Base-by-base conservation (phyloP, 2,113 vertebrate species). In the Trinectes maculatus region DNA sequence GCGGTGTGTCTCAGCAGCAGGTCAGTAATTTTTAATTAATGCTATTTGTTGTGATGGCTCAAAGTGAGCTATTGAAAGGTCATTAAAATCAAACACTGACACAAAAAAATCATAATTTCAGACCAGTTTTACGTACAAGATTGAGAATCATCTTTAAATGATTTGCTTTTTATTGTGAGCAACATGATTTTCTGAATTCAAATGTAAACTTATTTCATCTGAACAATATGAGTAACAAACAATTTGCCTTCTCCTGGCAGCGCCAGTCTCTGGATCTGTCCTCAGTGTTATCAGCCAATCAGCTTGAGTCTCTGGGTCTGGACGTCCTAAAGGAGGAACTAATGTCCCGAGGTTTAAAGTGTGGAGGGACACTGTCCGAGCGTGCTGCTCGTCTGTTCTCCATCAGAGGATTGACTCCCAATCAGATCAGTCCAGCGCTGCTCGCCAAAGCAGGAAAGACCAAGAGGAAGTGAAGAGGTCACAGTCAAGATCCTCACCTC, bases 351-450 rank as follows among this genome's bases (percentile, higher is more conserved):
- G 96, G 96, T 16, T 71, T 99, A 74, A 99, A 99, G 76, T 99
- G 98, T 0, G 98, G 98, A 8, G 98, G 97, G 1, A 95, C 95
- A 0, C 86, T 98, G 24, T 87, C 89, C 18, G 95, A 99, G 77
- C 94, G 96, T 0, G 96, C 97, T 0, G 77, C 89, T 0, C 89
- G 98, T 0, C 96, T 99, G 25, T 96, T 95, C 78, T 92, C 95
- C 0, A 75, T 95, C 78, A 86, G 89, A 73, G 96, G 95, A 10
- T 86, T 96, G 24, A 57, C 69, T 0, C 86, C 64, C 40, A 94
- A 93, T 3, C 92, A 93, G 81, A 94, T 98, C 0, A 86, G 95
- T 74, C 92, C 93, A 0, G 78, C 89, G 0, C 82, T 98, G 5
- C 91, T 96, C 60, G 92, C 95, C 84, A 98, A 93, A 36, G 87